A percentile compares a stretch with the other conserved stretches of the same genome.
These are phyloP conservation scores for Apamea crenata DNA, from an alignment of 2,888 invertebrate species.

Conservation along the genomic window DNA sequence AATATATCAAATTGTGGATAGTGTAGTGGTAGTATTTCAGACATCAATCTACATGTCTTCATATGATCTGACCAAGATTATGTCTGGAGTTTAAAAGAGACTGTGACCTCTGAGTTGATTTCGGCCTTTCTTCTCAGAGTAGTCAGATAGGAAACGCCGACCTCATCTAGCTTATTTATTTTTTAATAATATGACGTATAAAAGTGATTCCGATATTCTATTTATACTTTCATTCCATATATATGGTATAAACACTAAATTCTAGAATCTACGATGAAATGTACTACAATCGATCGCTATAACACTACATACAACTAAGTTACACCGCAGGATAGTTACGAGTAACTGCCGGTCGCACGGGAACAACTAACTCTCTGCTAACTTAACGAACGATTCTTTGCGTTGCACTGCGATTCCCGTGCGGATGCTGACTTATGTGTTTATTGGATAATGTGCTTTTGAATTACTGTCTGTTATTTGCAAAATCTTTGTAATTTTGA, in stretches of 20 bases:
- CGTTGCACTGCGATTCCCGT: constrained; percentile 36
- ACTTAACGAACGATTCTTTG: constrained; percentile 53
- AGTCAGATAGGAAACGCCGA: no score
- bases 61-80: no score
- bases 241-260: neutral
- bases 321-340: constrained; percentile 9
- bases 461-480: neutral
- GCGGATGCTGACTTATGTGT: constrained; percentile 30
- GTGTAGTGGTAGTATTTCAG: no score
- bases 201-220: no score
- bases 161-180: no score
- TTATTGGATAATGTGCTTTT: constrained; percentile 39
- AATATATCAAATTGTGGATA: no score
- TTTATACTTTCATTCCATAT: no score
- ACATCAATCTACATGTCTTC: no score
- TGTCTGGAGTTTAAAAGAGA: no score
- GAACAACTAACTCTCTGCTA: constrained; percentile 44
- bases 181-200: no score
- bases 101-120: no score
- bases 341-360: constrained; percentile 36
- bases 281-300: constrained; percentile 2
- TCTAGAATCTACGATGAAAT: constrained; percentile 2
- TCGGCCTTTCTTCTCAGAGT: no score
- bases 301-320: constrained; percentile 10
- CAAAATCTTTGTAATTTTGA: neutral